These are phyloP conservation scores for Aphelenchoides bicaudatus DNA, from an alignment of 2,888 invertebrate genomes.

Conservation along the genomic window DNA sequence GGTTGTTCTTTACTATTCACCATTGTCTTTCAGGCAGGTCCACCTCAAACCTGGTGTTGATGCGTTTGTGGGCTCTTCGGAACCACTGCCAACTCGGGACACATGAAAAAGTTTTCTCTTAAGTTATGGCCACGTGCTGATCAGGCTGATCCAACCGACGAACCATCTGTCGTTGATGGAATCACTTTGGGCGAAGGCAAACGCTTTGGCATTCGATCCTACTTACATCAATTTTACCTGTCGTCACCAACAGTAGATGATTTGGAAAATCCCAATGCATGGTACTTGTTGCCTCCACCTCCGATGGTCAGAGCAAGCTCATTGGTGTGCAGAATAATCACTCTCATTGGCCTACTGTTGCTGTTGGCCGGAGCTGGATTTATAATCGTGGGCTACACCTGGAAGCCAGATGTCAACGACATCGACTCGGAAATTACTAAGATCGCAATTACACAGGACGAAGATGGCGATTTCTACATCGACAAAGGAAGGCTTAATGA, in stretches of 20 bases:
- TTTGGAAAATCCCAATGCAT: slow-evolving; percentile 44
- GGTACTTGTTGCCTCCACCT: slow-evolving; percentile 58
- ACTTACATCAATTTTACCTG: slow-evolving; percentile 57
- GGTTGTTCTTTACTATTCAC: no score
- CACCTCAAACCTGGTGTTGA: slow-evolving; percentile 1
- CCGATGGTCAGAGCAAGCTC: slow-evolving; percentile 51
- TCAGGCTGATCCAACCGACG: slow-evolving; percentile 8
- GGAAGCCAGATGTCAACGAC: slow-evolving; percentile 45
- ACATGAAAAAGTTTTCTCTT: slow-evolving; percentile 64
- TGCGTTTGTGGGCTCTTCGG: slow-evolving; percentile 68
- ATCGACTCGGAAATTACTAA: slow-evolving; percentile 35
- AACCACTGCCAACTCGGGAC: slow-evolving; percentile 98
- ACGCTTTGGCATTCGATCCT: slow-evolving; percentile 54
- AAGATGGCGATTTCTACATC: slow-evolving; percentile 44
- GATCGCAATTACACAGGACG: slow-evolving; percentile 39
- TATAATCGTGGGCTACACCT: slow-evolving; percentile 58
- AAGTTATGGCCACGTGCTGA: background rate
- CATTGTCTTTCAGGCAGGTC: background rate
- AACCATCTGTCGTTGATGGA: slow-evolving; percentile 30
- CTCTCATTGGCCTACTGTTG: slow-evolving; percentile 52
- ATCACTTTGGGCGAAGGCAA: slow-evolving; percentile 25
- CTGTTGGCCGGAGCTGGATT: slow-evolving; percentile 51
- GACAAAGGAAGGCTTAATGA: slow-evolving; percentile 50
- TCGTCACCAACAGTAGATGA: slow-evolving; percentile 54
- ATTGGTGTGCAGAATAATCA: slow-evolving; percentile 50